phyloP scores from a whole-genome alignment of 2,888 invertebrate species.

The Drosophila neonasuta region DNA sequence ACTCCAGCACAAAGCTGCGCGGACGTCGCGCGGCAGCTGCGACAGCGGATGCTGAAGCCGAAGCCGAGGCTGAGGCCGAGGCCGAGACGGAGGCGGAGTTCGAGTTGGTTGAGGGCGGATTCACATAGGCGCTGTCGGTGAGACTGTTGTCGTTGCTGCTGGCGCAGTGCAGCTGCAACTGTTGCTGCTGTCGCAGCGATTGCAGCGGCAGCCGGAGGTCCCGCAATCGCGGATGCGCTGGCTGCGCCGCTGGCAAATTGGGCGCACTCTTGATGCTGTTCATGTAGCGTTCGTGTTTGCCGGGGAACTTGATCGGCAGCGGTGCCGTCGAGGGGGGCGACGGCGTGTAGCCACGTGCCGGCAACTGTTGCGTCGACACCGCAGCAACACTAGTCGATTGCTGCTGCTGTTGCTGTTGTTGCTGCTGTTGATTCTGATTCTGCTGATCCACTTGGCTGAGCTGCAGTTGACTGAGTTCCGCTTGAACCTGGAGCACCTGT shows the following conservation, averaged over 20 bases:
- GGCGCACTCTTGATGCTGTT: constrained; percentile 92
- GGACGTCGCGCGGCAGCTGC: constrained; percentile 83
- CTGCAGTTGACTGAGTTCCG: constrained; percentile 86
- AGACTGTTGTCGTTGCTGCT: constrained; percentile 80
- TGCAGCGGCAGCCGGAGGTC: constrained; percentile 89
- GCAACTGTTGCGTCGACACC: constrained; percentile 85
- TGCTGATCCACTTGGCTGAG: constrained; percentile 81
- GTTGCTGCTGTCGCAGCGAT: constrained; percentile 84
- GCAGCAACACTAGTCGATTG: constrained; percentile 34
- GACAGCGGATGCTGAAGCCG: constrained; percentile 84
- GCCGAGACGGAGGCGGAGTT: constrained; percentile 57
- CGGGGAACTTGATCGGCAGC: constrained; percentile 90
- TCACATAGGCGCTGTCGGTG: constrained; percentile 80
- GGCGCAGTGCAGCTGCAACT: constrained; percentile 55
- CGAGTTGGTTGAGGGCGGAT: constrained; percentile 77
- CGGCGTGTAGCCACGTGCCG: constrained; percentile 88
- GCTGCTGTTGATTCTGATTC: constrained; percentile 61
- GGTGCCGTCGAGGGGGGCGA: constrained; percentile 93
- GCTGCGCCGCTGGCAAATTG: constrained; percentile 87
- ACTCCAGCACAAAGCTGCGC: constrained; percentile 84
- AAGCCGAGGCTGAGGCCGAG: constrained; percentile 30
- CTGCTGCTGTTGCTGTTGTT: constrained; percentile 11
- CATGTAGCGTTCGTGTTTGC: constrained; percentile 86
- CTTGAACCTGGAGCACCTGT: constrained; percentile 66
- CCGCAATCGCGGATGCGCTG: constrained; percentile 88